Conservation (phyloP, 2,888 invertebrate species). For the Dioctria rufipes region DNA sequence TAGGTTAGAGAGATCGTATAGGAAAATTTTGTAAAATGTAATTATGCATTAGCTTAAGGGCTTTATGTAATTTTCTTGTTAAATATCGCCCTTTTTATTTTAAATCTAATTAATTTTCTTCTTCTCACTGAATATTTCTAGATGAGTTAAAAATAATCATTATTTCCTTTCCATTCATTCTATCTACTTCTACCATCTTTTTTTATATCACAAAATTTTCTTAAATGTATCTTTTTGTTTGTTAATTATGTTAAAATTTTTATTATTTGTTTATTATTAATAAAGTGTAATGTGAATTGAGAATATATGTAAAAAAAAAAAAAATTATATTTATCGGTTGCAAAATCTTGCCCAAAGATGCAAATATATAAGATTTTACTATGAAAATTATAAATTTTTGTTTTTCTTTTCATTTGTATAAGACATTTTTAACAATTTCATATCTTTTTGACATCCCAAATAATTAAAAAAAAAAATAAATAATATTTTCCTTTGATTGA, state of each 20-base stretch:
- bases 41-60: not conserved
- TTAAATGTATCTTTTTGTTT: constrained; percentile 14
- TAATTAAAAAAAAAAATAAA: too few relatives aligned
- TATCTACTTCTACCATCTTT: too few relatives aligned
- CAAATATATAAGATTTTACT: constrained; percentile 32
- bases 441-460: too few relatives aligned
- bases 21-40: constrained; percentile 4
- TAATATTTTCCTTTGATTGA: too few relatives aligned
- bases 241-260: constrained; percentile 50
- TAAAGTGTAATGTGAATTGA: constrained; percentile 40
- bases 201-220: too few relatives aligned
- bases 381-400: not conserved
- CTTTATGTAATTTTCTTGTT: not conserved
- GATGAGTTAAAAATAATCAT: too few relatives aligned
- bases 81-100: not conserved
- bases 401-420: too few relatives aligned
- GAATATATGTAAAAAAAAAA: constrained; percentile 29
- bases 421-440: too few relatives aligned
- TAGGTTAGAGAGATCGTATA: not conserved
- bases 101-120: too few relatives aligned
- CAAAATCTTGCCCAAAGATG: constrained; percentile 52
- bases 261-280: constrained; percentile 50
- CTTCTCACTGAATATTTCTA: too few relatives aligned
- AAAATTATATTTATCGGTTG: constrained; percentile 43
- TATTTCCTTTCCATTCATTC: too few relatives aligned